Percentiles rank a stretch among this genome's conserved stretches.
These are phyloP conservation scores for Liolophura sinensis DNA, from an alignment of 1,140 invertebrate genomes.

Conservation along the genomic window DNA sequence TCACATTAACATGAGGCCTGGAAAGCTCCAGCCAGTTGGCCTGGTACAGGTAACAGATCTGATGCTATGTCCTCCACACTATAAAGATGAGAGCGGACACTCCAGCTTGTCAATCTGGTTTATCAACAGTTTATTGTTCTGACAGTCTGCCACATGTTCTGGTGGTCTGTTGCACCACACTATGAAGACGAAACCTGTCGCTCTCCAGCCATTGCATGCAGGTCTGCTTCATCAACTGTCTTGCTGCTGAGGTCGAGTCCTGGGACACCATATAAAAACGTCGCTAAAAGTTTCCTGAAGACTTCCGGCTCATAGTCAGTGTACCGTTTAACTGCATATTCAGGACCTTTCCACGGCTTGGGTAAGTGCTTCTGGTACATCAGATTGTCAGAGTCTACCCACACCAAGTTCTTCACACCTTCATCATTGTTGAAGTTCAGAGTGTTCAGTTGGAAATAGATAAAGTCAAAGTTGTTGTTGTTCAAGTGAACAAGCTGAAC, in stretches of 20 bases:
- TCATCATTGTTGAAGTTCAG: constrained; percentile 66
- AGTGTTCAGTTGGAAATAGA: constrained; percentile 84
- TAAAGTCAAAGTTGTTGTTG: constrained; percentile 75
- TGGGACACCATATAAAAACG: constrained; percentile 69
- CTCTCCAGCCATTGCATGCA: no score
- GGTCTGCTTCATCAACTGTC: no score
- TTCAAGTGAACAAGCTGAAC: constrained; percentile 80
- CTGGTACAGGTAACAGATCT: no score
- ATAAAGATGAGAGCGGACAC: no score
- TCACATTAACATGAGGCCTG: no score
- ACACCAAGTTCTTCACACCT: constrained; percentile 80
- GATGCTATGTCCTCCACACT: no score
- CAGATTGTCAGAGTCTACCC: constrained; percentile 67
- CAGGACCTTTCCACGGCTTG: constrained; percentile 39
- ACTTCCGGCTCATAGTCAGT: constrained; percentile 77
- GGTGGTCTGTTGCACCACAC: no score
- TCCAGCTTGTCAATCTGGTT: no score
- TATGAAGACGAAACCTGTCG: no score
- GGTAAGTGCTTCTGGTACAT: constrained; percentile 66
- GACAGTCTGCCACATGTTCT: no score
- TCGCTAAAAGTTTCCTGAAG: constrained; percentile 75
- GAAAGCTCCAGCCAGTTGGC: no score
- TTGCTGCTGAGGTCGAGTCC: constrained; percentile 28
- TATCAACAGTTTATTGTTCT: no score
- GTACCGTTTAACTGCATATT: constrained; percentile 69